These are phyloP conservation scores for Cantharis lateralis DNA, from an alignment of 2,888 invertebrate genomes.

Conservation along the genomic window DNA sequence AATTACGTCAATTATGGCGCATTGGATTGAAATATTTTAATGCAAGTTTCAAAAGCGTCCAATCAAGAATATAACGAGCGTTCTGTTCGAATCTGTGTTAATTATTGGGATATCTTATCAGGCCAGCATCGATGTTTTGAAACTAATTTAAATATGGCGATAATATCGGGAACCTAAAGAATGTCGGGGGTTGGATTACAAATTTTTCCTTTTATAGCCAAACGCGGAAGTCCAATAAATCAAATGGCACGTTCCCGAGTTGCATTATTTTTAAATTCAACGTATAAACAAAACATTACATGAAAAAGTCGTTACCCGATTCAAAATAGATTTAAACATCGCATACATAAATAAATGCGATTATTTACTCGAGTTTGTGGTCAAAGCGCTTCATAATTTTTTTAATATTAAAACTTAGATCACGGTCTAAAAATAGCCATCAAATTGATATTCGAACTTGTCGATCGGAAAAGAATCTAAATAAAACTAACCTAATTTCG, in stretches of 20 bases:
- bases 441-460: background rate
- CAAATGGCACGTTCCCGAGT: background rate
- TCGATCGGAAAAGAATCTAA: background rate
- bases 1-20: background rate
- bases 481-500: slow-evolving; percentile 25
- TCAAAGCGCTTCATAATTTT: background rate
- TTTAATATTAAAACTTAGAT: background rate
- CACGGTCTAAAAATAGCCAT: background rate
- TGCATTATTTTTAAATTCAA: background rate
- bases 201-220: background rate
- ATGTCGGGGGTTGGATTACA: background rate
- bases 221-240: background rate
- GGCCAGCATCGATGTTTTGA: background rate
- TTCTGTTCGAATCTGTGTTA: background rate
- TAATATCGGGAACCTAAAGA: background rate
- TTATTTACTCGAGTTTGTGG: background rate
- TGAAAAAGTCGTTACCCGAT: background rate
- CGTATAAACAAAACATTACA: background rate
- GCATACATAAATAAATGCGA: background rate
- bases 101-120: background rate
- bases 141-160: background rate
- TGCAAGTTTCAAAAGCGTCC: background rate
- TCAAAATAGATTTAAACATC: background rate
- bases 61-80: background rate
- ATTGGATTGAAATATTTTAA: background rate